Conservation (phyloP, 2,888 invertebrate genomes). For the Pristionchus japonicus region DNA sequence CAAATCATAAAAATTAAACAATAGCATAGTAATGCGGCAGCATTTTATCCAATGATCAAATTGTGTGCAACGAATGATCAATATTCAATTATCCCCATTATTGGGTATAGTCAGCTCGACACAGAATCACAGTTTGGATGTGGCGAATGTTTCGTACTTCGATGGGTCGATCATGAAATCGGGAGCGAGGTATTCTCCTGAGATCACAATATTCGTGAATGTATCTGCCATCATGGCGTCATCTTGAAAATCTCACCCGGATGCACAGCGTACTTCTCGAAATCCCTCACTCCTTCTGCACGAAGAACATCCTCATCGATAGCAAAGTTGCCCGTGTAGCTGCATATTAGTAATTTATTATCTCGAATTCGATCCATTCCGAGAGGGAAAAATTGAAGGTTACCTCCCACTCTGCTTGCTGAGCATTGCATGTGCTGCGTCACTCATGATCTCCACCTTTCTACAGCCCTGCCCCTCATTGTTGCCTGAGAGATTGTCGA, state of each 20-base stretch:
- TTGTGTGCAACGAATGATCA: too few species aligned
- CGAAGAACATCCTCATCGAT: conserved; percentile 92
- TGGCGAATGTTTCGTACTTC: conserved; percentile 1
- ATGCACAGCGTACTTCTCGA: conserved; percentile 88
- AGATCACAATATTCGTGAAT: conserved; percentile 33
- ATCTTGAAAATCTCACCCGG: conserved; percentile 80
- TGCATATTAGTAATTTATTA: not conserved
- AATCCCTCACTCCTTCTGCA: conserved; percentile 86
- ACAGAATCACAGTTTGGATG: not conserved
- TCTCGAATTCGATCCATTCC: not conserved
- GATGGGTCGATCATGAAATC: conserved; percentile 86
- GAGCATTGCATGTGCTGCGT: conserved; percentile 89
- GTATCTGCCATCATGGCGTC: not conserved
- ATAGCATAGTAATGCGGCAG: too few species aligned
- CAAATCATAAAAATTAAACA: too few species aligned
- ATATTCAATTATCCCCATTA: too few species aligned
- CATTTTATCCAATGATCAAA: too few species aligned
- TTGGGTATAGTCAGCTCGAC: too few species aligned
- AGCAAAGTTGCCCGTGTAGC: conserved; percentile 86
- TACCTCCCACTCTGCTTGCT: conserved; percentile 77
- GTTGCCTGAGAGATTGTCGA: conserved; percentile 78
- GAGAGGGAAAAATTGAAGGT: too few species aligned
- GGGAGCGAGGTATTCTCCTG: conserved; percentile 82
- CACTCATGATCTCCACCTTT: conserved; percentile 76
- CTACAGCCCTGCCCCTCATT: conserved; percentile 77